Evolutionary conservation across 2,113 vertebrate species (phyloP), one percentile per base, ranked within the genome.

Genomic region (Motacilla alba): DNA sequence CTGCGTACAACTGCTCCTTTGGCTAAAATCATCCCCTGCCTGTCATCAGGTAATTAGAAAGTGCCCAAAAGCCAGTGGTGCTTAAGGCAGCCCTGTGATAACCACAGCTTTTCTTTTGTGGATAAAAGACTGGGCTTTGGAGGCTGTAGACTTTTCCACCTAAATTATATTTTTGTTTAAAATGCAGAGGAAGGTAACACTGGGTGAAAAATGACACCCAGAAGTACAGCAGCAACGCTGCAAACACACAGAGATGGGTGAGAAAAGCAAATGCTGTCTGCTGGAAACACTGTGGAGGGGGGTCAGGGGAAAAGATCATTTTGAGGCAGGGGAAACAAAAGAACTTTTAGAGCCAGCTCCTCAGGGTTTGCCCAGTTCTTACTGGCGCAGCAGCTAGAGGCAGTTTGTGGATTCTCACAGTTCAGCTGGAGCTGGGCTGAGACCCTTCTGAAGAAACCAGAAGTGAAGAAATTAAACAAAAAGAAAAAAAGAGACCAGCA

Each of bases 21-120:
- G 88, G 80, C 73, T 95, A 90, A 90, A 92, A 93, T 78, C 86
- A 93, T 83, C 55, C 64, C 31, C 80, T 64, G 85, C 49, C 56
- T 81, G 73, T 90, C 92, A 72, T 63, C 77, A 75, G 49, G 15
- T 97, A 95, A 96, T 97, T 95, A 96, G 88, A 96, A 95, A 95
- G 93, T 0, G 2, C 31, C 8, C 49, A 95, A 96, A 97, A 97
- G 85, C 90, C 95, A 95, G 73, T 47, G 60, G 79, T 96, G 79
- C 85, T 96, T 95, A 96, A 86, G 73, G 73, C 17, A 1, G 72
- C 60, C 37, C 59, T 31, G 60, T 85, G 64, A 77, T 87, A 94
- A 70, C 85, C 83, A 53, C 1, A 4, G 44, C 44, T 74, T 82
- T 75, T 83, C 69, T 78, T 89, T 55, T 77, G 67, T 50, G 91